These are phyloP conservation scores for Aquatica leii DNA, from an alignment of 2,888 invertebrate genomes.

Conservation along the genomic window DNA sequence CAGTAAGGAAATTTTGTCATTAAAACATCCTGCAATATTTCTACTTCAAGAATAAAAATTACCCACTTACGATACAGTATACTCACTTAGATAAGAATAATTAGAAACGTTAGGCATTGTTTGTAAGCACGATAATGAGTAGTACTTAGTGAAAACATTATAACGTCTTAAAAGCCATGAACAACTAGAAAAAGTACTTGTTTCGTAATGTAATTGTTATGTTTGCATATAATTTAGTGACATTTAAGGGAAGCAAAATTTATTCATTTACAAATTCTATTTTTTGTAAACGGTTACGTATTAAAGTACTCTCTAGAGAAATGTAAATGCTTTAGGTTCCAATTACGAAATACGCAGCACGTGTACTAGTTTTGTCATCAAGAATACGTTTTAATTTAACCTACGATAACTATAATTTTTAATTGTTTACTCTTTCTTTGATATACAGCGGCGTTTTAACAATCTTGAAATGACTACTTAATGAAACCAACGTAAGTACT, in stretches of 20 bases:
- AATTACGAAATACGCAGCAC: neutral
- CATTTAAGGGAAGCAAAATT: constrained; percentile 29
- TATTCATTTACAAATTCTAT: constrained; percentile 7
- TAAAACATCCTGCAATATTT: constrained; percentile 1
- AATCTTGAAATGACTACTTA: no score
- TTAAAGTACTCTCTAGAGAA: no score
- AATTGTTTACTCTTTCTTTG: no score
- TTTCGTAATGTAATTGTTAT: constrained; percentile 51
- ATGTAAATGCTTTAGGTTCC: no score
- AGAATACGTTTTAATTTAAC: no score
- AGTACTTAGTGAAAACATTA: constrained; percentile 38
- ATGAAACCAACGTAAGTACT: no score
- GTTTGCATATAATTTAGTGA: constrained; percentile 41
- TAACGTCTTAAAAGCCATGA: constrained; percentile 43
- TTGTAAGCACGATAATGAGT: constrained; percentile 34
- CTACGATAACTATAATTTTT: no score
- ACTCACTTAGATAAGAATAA: constrained; percentile 33
- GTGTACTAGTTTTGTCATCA: neutral
- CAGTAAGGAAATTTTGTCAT: neutral
- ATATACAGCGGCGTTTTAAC: no score
- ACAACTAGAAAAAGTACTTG: constrained; percentile 51
- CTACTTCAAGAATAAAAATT: constrained; percentile 19
- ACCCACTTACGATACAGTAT: constrained; percentile 25
- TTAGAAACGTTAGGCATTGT: constrained; percentile 36
- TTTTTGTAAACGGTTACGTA: neutral